A percentile compares a stretch with the other conserved stretches of the same genome.
Conservation (phyloP, 2,888 invertebrate genomes). For the Drosophila borealis region DNA sequence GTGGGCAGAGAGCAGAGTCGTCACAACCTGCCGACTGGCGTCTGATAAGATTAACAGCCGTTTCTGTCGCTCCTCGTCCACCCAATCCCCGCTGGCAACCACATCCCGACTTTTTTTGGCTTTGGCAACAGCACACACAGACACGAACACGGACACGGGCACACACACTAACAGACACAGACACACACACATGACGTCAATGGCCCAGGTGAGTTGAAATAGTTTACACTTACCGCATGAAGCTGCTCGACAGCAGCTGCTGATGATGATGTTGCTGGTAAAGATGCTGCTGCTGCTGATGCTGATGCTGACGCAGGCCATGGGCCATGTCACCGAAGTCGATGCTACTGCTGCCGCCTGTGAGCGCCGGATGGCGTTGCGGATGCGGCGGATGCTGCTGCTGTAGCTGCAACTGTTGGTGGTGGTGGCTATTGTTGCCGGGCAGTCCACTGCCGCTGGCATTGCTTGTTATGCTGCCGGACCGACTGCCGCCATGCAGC, state of each 20-base stretch:
- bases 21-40: conserved; percentile 38
- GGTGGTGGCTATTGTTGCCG: conserved; percentile 21
- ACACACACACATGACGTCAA: conserved; percentile 54
- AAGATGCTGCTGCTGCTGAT: conserved; percentile 40
- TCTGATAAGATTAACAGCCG: conserved; percentile 62
- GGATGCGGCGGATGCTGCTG: conserved; percentile 41
- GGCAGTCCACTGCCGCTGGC: conserved; percentile 58
- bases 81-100: not conserved
- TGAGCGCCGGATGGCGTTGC: conserved; percentile 64
- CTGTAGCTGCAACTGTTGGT: conserved; percentile 46
- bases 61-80: conserved; percentile 18
- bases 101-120: not conserved
- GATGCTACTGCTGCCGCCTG: conserved; percentile 67
- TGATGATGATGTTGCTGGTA: conserved; percentile 62
- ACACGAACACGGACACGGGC: too few relatives aligned
- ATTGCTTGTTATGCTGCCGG: conserved; percentile 81
- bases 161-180: too few relatives aligned
- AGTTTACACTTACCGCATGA: conserved; percentile 77
- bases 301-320: conserved; percentile 65
- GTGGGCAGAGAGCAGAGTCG: conserved; percentile 48
- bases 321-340: conserved; percentile 77
- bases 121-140: too few relatives aligned
- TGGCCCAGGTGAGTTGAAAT: conserved; percentile 37
- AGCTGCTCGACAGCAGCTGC: conserved; percentile 71
- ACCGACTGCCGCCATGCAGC: conserved; percentile 76